Evolutionary conservation across 2,888 invertebrate genomes (phyloP).

Genomic region (Conistra vaccinii): DNA sequence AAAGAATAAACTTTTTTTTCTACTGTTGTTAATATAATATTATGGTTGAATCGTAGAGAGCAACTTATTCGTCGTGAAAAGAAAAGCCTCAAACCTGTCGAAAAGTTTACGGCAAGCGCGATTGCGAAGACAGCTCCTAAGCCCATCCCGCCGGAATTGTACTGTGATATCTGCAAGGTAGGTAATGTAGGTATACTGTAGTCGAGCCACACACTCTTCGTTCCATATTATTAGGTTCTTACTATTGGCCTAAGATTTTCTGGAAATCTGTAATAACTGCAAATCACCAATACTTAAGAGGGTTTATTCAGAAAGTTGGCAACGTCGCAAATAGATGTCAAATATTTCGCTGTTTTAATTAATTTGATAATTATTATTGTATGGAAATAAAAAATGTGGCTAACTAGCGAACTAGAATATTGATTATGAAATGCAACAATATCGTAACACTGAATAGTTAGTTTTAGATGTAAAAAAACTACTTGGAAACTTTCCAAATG

Average conservation of each 20-base stretch:
- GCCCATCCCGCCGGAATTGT: conserved; percentile 73
- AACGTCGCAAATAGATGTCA: too few relatives aligned
- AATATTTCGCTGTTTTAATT: too few relatives aligned
- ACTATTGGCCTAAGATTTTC: not conserved
- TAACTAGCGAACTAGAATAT: too few relatives aligned
- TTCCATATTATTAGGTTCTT: conserved; percentile 3
- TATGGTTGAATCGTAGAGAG: conserved; percentile 67
- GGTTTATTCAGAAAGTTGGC: too few relatives aligned
- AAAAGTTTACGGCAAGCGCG: conserved; percentile 45
- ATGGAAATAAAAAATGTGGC: too few relatives aligned
- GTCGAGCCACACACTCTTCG: not conserved
- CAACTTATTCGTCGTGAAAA: conserved; percentile 84
- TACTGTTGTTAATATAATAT: not conserved
- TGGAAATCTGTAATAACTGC: not conserved
- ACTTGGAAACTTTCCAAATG: too few relatives aligned
- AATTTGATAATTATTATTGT: too few relatives aligned
- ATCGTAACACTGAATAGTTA: too few relatives aligned
- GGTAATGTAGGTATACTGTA: too few relatives aligned
- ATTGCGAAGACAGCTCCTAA: conserved; percentile 54
- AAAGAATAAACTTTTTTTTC: not conserved
- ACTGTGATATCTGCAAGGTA: conserved; percentile 85
- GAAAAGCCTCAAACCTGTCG: conserved; percentile 66
- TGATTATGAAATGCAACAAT: too few relatives aligned
- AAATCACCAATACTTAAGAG: too few relatives aligned
- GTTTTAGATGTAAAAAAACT: too few relatives aligned